These are phyloP conservation scores for Tursiops truncatus DNA, from an alignment of 2,113 vertebrate species.

Conservation along the genomic window DNA sequence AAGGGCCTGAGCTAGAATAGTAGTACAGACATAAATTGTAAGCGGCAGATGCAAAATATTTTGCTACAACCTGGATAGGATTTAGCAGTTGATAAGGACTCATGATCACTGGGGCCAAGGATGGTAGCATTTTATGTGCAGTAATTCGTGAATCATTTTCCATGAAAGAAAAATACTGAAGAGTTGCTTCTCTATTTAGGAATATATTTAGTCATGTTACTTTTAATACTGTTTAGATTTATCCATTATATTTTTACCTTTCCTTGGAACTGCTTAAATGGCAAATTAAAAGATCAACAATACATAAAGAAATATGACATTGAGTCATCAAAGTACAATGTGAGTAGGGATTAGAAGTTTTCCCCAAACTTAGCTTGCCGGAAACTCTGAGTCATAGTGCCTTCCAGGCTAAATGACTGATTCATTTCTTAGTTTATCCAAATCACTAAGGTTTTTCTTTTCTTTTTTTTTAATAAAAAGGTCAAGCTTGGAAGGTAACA, in stretches of 20 bases:
- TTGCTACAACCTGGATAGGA: neutral
- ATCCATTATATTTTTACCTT: neutral
- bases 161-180: neutral
- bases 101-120: neutral
- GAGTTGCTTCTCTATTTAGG: neutral
- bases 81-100: neutral
- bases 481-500: neutral
- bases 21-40: neutral
- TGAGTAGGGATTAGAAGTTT: neutral
- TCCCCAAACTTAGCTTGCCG: neutral
- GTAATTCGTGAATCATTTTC: neutral
- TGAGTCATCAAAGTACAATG: neutral
- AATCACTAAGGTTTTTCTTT: neutral
- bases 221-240: neutral
- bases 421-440: neutral
- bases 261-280: neutral
- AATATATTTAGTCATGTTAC: neutral
- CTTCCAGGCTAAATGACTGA: neutral
- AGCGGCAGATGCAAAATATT: neutral
- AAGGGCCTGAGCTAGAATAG: neutral
- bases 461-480: neutral
- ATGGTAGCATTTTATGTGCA: neutral
- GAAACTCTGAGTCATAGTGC: neutral
- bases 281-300: neutral
- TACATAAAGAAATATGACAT: neutral